Percentiles rank a stretch among this genome's conserved stretches.
Evolutionary conservation across 2,113 vertebrate species (phyloP).

Genomic region (Parotia lawesii): DNA sequence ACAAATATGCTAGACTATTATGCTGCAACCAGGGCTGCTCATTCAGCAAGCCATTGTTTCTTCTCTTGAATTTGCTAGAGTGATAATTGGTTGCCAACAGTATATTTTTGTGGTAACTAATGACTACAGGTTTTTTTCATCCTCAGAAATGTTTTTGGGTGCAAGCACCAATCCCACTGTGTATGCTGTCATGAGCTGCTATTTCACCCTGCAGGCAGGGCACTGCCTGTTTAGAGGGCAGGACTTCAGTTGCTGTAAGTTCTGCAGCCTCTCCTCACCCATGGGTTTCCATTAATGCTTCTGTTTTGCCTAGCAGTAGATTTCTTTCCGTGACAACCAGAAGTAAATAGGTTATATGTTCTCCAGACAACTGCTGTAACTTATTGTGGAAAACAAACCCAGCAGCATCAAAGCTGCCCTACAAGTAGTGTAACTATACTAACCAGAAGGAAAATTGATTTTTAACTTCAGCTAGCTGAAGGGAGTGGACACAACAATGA

Average conservation of each 20-base stretch:
- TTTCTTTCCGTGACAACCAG: background rate
- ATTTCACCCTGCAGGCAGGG: background rate
- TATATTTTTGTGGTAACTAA: background rate
- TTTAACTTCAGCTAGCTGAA: background rate
- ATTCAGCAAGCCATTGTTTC: background rate
- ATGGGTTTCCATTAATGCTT: background rate
- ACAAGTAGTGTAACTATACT: background rate
- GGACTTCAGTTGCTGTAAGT: background rate
- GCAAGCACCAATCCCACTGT: background rate
- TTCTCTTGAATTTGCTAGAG: background rate
- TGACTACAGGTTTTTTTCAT: background rate
- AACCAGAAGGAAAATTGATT: background rate
- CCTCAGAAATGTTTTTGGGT: background rate
- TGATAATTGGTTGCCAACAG: background rate
- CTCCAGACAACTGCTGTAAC: background rate
- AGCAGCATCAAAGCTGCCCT: background rate
- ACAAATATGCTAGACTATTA: background rate
- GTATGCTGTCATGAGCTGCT: background rate
- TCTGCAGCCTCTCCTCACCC: background rate
- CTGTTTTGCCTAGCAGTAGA: background rate
- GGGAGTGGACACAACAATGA: background rate
- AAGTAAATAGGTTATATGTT: conserved; percentile 15
- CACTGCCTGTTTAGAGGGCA: background rate
- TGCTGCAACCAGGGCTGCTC: background rate
- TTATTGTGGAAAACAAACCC: background rate